Base-by-base conservation (phyloP, 2,113 vertebrate species). In the Neodon shergylaensis region DNA sequence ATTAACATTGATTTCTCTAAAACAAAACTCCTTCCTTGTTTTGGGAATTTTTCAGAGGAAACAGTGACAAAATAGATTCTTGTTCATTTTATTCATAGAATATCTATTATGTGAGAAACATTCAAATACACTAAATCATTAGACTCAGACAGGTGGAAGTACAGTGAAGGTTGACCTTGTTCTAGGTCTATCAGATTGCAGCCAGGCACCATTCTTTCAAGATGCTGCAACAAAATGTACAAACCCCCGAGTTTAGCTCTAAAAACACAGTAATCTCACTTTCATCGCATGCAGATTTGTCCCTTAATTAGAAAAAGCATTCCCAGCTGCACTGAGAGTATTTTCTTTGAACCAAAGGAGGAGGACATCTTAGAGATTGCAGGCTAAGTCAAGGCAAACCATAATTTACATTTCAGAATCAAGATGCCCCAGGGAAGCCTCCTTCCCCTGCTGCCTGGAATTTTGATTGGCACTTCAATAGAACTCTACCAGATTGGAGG, bases 401-500 rank as follows among this genome's bases (percentile, higher is more conserved):
- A 91, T 98, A 98, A 98, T 98, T 97, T 98, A 97, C 96, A 96
- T 97, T 97, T 98, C 97, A 97, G 92, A 97, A 97, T 96, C 90
- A 88, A 76, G 98, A 98, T 96, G 96, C 97, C 66, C 33, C 0
- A 14, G 68, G 94, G 97, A 85, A 96, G 92, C 95, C 91, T 95
- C 96, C 94, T 94, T 61, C 44, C 97, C 85, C 42, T 96, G 88
- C 82, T 97, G 88, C 76, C 68, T 97, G 58, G 92, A 92, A 82
- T 84, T 82, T 79, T 88, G 97, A 97, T 74, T 96, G 97, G 72
- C 97, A 97, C 94, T 95, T 97, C 97, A 97, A 95, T 97, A 97
- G 96, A 90, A 94, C 70, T 52, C 90, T 52, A 93, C 94, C 90
- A 97, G 92, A 94, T 76, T 94, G 94, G 93, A 95, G 96, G 93